These are phyloP conservation scores for Tragelaphus imberbis DNA, from an alignment of 2,113 vertebrate genomes.

Conservation along the genomic window DNA sequence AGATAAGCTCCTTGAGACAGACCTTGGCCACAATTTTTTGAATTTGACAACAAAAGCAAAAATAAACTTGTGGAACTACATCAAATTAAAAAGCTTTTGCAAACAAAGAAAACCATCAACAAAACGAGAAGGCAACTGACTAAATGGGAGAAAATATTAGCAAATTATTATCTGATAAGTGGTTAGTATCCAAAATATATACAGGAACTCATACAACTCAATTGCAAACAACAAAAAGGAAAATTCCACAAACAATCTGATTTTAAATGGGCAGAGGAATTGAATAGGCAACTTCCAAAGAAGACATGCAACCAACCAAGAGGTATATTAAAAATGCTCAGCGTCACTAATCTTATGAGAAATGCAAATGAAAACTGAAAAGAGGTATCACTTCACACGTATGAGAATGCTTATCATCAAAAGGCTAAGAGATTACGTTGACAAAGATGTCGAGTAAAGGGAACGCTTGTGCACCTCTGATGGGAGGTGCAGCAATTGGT, in stretches of 20 bases:
- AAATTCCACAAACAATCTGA: no score
- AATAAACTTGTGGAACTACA: background rate
- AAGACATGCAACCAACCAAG: background rate
- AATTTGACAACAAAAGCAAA: background rate
- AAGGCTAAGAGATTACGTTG: background rate
- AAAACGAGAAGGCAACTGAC: background rate
- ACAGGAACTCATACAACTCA: background rate
- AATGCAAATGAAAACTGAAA: background rate
- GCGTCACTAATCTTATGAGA: background rate
- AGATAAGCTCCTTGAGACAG: background rate
- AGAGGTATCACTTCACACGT: background rate
- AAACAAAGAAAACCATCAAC: background rate
- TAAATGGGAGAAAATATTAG: background rate
- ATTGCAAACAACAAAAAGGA: background rate
- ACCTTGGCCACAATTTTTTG: background rate
- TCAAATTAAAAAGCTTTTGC: background rate
- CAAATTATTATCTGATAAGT: background rate
- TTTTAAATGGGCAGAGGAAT: background rate
- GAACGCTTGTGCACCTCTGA: background rate
- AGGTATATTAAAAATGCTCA: background rate
- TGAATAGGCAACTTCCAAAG: background rate
- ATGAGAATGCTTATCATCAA: background rate
- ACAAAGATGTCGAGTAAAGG: background rate
- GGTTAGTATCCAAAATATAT: background rate
- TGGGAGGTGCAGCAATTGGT: background rate